phyloP scores from a whole-genome alignment of 2,888 invertebrate genomes.

The Acleris literana region DNA sequence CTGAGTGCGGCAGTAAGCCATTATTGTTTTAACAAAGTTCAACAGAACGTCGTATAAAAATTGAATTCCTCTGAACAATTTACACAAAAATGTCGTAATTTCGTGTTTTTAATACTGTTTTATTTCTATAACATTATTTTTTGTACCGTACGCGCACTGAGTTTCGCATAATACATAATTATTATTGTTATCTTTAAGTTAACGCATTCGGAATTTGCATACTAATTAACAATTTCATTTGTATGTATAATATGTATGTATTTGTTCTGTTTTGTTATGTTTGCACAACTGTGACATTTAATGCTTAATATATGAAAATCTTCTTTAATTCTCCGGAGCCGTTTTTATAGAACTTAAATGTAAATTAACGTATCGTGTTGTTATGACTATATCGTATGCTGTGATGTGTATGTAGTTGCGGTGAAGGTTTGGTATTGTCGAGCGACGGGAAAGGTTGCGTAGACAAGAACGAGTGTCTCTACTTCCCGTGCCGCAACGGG shows the following conservation, averaged over 20 bases:
- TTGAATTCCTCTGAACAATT: background rate
- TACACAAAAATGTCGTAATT: background rate
- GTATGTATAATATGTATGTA: constrained; percentile 2
- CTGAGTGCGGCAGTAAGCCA: too few relatives aligned
- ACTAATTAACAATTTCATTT: constrained; percentile 15
- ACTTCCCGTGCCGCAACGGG: constrained; percentile 96
- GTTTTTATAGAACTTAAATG: constrained; percentile 1
- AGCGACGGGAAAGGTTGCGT: constrained; percentile 96
- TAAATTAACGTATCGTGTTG: constrained; percentile 31
- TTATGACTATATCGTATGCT: constrained; percentile 32
- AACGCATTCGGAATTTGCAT: constrained; percentile 6
- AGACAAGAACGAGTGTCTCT: constrained; percentile 97
- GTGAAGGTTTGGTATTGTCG: constrained; percentile 95
- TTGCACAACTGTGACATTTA: background rate
- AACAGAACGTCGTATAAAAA: constrained; percentile 9
- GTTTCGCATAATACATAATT: constrained; percentile 46
- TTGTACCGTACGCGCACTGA: constrained; percentile 56
- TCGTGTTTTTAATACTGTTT: constrained; percentile 9
- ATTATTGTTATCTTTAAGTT: constrained; percentile 23
- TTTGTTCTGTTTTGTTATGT: constrained; percentile 14
- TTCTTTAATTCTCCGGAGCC: background rate
- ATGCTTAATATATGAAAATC: constrained; percentile 6
- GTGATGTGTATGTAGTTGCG: constrained; percentile 87
- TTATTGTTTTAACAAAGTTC: constrained; percentile 4
- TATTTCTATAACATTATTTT: constrained; percentile 33